These are phyloP conservation scores for Leucophenga varia DNA, from an alignment of 1,140 invertebrate genomes.

Conservation along the genomic window DNA sequence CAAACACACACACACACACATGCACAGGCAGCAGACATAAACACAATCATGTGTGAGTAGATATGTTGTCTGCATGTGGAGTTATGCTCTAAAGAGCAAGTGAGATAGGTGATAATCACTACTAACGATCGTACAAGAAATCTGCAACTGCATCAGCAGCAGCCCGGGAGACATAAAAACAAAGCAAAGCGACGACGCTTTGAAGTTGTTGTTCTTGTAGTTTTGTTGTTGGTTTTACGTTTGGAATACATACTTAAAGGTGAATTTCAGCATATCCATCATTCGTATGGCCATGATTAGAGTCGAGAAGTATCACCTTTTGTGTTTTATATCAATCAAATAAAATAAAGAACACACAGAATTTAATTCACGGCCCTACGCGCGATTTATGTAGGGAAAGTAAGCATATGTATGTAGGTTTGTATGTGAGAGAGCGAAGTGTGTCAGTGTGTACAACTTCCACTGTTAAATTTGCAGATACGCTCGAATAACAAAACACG, in stretches of 20 bases:
- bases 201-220: too few relatives aligned
- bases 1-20: conserved; percentile 8
- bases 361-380: too few relatives aligned
- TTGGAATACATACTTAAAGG: conserved; percentile 46
- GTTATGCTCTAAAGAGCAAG: conserved; percentile 18
- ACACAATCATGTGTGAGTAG: conserved; percentile 1
- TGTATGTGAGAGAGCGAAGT: too few relatives aligned
- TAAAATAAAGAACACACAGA: too few relatives aligned
- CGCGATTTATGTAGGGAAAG: too few relatives aligned
- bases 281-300: conserved; percentile 39
- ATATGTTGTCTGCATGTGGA: conserved; percentile 1
- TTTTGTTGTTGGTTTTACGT: too few relatives aligned
- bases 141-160: conserved; percentile 23
- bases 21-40: background rate
- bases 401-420: too few relatives aligned
- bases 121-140: conserved; percentile 16
- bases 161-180: conserved; percentile 18
- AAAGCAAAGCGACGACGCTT: conserved; percentile 16
- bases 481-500: background rate
- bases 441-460: too few relatives aligned
- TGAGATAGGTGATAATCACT: conserved; percentile 11
- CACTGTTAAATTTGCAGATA: too few relatives aligned
- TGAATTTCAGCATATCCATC: conserved; percentile 40
- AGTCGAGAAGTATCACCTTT: too few relatives aligned
- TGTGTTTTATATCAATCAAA: too few relatives aligned